Evolutionary conservation across 2,113 vertebrate genomes (phyloP), one percentile per base, ranked within the genome.

Genomic region (Gallinago jamesoni): DNA sequence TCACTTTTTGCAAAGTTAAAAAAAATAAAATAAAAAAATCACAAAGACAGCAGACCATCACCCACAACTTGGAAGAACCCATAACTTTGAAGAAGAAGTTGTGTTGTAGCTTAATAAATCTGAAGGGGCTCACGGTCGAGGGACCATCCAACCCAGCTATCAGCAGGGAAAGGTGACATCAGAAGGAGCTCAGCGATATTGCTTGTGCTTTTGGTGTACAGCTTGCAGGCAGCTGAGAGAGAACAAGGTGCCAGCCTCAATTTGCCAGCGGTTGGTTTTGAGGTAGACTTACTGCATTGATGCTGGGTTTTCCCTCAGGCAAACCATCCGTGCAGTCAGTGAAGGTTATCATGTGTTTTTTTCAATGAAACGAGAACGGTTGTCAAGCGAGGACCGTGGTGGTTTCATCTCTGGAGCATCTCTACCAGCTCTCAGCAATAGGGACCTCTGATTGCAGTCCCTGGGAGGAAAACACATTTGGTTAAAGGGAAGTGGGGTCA

Each of bases 321-420:
- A 84, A 88, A 64, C 7, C 41, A 43, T 12, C 12, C 14, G 1
- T 12, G 37, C 41, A 79, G 53, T 48, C 74, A 84, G 24, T 19
- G 10, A 66, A 64, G 45, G 35, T 18, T 50, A 39, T 28, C 48
- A n/a, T 22, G 8, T 30, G n/a, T 4, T 68, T 93, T 77, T 67
- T 72, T 39, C 39, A 76, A 48, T 9, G 41, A 75, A 87, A 35
- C 30, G 45, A 59, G 74, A 28, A 47, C 31, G 57, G 28, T 31
- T 93, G 66, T 33, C 69, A 62, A 37, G 63, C 0, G 1, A 76
- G 31, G 55, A 82, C 12, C 0, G 2, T 1, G 24, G 12, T 53
- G 39, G 39, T 31, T 92, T 79, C 56, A 45, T 39, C 57, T 68
- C 77, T 50, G 55, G 62, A 82, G 81, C 53, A 50, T 73, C 67